A percentile compares a stretch with the other conserved stretches of the same genome.
Evolutionary conservation across 2,797 vertebrate genomes (phyloP).

Genomic region (Rhinoraja longicauda): DNA sequence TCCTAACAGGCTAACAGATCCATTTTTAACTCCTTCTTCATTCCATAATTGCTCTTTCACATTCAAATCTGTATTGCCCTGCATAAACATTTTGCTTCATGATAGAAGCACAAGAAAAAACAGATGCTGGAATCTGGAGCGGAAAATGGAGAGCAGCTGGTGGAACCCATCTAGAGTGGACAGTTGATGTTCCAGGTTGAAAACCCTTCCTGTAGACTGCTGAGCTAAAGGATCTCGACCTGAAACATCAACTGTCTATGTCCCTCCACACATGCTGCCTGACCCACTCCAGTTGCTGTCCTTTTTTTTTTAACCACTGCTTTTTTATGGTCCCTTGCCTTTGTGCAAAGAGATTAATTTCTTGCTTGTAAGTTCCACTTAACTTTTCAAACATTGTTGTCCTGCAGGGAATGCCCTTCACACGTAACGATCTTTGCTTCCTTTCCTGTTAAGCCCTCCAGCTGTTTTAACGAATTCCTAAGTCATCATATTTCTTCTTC

Average conservation of each 20-base stretch:
- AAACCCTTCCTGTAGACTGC: too few relatives aligned
- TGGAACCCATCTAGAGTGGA: too few relatives aligned
- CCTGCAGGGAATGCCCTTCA: background rate
- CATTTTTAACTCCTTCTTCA: background rate
- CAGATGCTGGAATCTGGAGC: too few relatives aligned
- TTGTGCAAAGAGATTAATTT: background rate
- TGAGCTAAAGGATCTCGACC: too few relatives aligned
- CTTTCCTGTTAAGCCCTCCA: background rate
- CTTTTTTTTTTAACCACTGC: background rate
- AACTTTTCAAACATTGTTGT: background rate
- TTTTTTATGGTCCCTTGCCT: background rate
- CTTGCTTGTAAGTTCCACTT: background rate
- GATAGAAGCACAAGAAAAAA: too few relatives aligned
- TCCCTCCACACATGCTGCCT: too few relatives aligned
- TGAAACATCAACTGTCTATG: too few relatives aligned
- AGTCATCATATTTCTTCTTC: background rate
- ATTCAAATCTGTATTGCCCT: background rate
- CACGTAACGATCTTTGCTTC: background rate
- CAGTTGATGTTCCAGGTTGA: too few relatives aligned
- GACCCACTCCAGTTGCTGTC: too few relatives aligned
- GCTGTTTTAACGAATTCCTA: background rate
- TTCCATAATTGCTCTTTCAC: background rate
- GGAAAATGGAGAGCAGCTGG: too few relatives aligned
- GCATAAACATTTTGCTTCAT: background rate
- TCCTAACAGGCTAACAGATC: background rate